These are phyloP conservation scores for Hypothenemus hampei DNA, from an alignment of 1,140 invertebrate species.

Conservation along the genomic window DNA sequence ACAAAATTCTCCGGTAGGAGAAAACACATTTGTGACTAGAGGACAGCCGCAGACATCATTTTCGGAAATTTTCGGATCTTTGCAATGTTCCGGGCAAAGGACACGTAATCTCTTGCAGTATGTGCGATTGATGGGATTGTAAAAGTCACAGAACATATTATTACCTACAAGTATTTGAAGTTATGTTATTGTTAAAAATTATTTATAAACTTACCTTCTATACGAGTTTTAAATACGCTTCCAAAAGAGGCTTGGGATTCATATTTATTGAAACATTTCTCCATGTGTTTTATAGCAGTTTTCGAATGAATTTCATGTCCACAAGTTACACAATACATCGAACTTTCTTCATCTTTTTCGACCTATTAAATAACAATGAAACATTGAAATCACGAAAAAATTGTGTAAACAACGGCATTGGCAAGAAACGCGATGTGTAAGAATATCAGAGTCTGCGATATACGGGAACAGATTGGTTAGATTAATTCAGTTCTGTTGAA, in stretches of 20 bases:
- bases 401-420: no score
- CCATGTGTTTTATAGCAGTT: slow-evolving; percentile 89
- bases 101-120: slow-evolving; percentile 95
- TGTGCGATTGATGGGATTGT: slow-evolving; percentile 81
- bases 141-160: slow-evolving; percentile 98
- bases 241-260: slow-evolving; percentile 91
- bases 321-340: slow-evolving; percentile 94
- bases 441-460: no score
- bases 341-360: slow-evolving; percentile 69
- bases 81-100: slow-evolving; percentile 96
- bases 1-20: slow-evolving; percentile 77
- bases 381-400: no score
- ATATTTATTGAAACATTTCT: slow-evolving; percentile 94
- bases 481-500: no score
- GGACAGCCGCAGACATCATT: slow-evolving; percentile 89
- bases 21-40: slow-evolving; percentile 76
- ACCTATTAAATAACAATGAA: slow-evolving; percentile 6
- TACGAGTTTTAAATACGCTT: slow-evolving; percentile 87
- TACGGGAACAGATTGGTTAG: no score
- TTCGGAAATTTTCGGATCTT: slow-evolving; percentile 86
- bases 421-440: no score
- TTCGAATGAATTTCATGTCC: slow-evolving; percentile 87
- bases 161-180: slow-evolving; percentile 29
- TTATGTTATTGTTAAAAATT: no score
- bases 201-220: slow-evolving; percentile 74